These are phyloP conservation scores for Lepisosteus oculatus DNA, from an alignment of 2,113 vertebrate genomes.

Conservation along the genomic window DNA sequence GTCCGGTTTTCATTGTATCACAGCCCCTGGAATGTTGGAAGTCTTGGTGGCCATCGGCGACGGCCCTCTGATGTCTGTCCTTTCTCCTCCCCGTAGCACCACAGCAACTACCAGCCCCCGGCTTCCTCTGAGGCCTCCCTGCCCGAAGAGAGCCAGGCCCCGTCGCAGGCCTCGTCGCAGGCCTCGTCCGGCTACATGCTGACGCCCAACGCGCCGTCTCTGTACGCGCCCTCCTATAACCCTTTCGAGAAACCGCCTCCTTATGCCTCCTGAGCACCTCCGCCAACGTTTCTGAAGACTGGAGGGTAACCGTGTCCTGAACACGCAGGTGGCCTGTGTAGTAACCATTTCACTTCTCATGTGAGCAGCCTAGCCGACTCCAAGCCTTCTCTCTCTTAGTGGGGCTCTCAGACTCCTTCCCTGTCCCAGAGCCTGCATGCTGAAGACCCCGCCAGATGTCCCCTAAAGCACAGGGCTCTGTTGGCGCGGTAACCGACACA, in stretches of 20 bases:
- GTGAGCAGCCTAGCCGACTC: neutral
- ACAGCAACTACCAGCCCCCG: constrained; percentile 43
- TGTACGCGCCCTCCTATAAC: constrained; percentile 62
- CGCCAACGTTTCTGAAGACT: no score
- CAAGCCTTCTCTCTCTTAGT: no score
- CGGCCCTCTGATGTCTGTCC: neutral
- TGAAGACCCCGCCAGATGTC: no score
- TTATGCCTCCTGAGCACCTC: constrained; percentile 70
- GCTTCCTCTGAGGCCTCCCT: constrained; percentile 40
- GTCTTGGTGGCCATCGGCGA: no score
- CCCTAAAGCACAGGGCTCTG: no score
- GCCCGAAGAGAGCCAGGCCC: constrained; percentile 67
- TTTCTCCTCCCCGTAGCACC: constrained; percentile 57
- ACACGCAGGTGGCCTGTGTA: neutral
- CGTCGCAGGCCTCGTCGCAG: constrained; percentile 65
- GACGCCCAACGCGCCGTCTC: constrained; percentile 68
- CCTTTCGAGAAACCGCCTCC: constrained; percentile 89
- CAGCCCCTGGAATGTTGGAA: no score
- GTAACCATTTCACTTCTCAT: neutral
- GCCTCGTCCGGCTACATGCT: constrained; percentile 66
- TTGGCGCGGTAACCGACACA: no score
- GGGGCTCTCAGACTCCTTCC: no score
- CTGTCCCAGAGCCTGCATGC: no score
- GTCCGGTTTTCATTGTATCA: no score
- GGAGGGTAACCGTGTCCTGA: neutral